Base-by-base conservation (phyloP, 2,888 invertebrate genomes). In the Drosophila borborema region DNA sequence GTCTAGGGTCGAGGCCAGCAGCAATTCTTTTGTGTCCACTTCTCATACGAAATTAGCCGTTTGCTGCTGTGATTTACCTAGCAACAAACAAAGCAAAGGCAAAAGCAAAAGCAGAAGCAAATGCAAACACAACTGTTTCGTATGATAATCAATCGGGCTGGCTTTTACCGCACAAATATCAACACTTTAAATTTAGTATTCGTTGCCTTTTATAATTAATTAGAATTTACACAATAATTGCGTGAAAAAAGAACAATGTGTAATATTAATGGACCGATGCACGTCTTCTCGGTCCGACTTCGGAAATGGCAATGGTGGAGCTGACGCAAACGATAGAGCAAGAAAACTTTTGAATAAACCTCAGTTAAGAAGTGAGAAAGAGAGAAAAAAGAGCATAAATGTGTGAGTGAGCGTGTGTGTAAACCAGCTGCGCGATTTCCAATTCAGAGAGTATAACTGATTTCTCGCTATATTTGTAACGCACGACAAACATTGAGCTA, bases 1-100 rank as follows among this genome's bases (percentile, higher is more conserved):
- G 60, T 59, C 56, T 72, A 71, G 60, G 86, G 86, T 80, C 81
- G 78, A 88, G 88, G 86, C 76, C 77, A 80, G 54, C 62, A 46
- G 51, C 70, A 69, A 68, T 65, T 67, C 63, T 51, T 46, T 49
- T 53, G 34, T 60, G 62, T 64, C 28, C 62, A 43, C 55, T 53
- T 53, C 31, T 55, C 48, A 40, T 58, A 55, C 41, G 53, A 58
- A 79, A 66, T 75, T 80, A 72, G 75, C 86, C 64, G 83, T 87
- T 85, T 69, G 59, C 72, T 70, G 67, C 64, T 67, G 56, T 41
- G 64, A 61, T 70, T 64, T 45, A 34, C 40, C 31, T 56, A 48
- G 43, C 71, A 56, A 53, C 62, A 59, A 64, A 65, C 34, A 70
- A 18, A 62, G 46, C 60, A 46, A 41, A 62, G 9, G 60, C 40